Percentiles rank a stretch among this genome's conserved stretches.
Conservation (phyloP, 2,113 vertebrate species). For the Loxodonta africana region DNA sequence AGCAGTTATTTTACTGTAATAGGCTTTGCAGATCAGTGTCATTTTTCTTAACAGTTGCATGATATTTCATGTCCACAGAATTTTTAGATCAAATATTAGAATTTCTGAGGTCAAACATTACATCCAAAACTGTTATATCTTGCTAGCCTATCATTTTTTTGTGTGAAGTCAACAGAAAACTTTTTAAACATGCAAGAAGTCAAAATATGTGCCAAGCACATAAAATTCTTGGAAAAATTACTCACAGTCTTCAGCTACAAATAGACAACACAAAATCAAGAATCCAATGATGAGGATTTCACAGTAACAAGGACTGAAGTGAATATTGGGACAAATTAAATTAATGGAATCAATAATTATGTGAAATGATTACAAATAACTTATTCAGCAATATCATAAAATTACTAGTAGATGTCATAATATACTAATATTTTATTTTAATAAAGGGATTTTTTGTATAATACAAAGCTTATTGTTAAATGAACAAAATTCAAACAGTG, state of each 20-base stretch:
- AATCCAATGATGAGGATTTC: not conserved
- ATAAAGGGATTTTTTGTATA: not conserved
- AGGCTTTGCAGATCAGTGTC: not conserved
- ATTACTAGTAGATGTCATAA: not conserved
- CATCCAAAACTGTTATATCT: not conserved
- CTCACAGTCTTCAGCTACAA: not conserved
- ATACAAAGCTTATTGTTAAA: not conserved
- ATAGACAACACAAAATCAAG: not conserved
- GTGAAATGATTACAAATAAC: not conserved
- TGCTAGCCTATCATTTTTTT: not conserved
- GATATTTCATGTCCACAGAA: not conserved
- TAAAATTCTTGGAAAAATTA: not conserved
- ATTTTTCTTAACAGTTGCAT: not conserved
- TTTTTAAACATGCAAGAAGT: not conserved
- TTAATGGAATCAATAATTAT: not conserved
- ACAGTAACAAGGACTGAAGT: not conserved
- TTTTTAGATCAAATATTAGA: not conserved
- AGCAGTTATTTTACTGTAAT: not conserved
- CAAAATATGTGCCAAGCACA: not conserved
- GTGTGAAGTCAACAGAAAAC: not conserved
- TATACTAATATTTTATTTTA: not conserved
- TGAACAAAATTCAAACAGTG: not conserved
- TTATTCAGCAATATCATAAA: not conserved
- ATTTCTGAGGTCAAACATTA: not conserved
- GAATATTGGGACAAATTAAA: not conserved